A percentile compares a stretch with the other conserved stretches of the same genome.
Conservation (phyloP, 2,888 invertebrate genomes). For the Hydrotaea cyrtoneurina region DNA sequence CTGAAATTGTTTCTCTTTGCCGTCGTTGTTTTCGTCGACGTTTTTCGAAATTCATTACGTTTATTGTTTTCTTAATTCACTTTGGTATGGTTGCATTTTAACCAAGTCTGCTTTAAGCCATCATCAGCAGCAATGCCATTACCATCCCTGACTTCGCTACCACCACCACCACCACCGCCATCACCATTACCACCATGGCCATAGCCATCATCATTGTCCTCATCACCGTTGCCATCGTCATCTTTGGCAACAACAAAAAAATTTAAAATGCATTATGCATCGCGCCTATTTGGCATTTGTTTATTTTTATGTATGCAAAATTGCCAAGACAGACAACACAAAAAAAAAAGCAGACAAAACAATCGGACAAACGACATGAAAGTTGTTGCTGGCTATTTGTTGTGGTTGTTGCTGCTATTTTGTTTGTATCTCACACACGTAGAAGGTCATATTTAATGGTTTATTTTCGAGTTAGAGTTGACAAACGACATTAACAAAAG, state of each 20-base stretch:
- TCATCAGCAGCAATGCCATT: neutral
- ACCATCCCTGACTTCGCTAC: constrained; percentile 44
- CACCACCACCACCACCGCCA: constrained; percentile 59
- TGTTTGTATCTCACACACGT: constrained; percentile 66
- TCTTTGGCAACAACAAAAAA: constrained; percentile 64
- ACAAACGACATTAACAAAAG: constrained; percentile 48
- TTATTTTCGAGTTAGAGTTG: constrained; percentile 48
- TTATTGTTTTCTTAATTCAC: constrained; percentile 75
- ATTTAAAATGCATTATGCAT: constrained; percentile 73
- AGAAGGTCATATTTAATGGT: constrained; percentile 68
- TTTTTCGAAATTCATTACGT: constrained; percentile 68
- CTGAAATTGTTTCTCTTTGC: constrained; percentile 43
- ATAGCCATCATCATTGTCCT: constrained; percentile 31
- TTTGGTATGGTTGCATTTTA: constrained; percentile 68
- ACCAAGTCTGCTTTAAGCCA: constrained; percentile 43
- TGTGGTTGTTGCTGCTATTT: too few relatives aligned
- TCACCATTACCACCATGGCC: constrained; percentile 44
- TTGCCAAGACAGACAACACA: constrained; percentile 54
- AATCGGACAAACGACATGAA: constrained; percentile 8
- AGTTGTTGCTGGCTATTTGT: constrained; percentile 2
- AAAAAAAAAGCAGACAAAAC: constrained; percentile 51
- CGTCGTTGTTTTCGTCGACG: constrained; percentile 1
- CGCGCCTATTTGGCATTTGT: constrained; percentile 69
- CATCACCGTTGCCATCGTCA: constrained; percentile 53
- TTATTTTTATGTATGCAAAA: constrained; percentile 69